Evolutionary conservation across 2,888 invertebrate species (phyloP).

Genomic region (Holacanthella duospinosa): DNA sequence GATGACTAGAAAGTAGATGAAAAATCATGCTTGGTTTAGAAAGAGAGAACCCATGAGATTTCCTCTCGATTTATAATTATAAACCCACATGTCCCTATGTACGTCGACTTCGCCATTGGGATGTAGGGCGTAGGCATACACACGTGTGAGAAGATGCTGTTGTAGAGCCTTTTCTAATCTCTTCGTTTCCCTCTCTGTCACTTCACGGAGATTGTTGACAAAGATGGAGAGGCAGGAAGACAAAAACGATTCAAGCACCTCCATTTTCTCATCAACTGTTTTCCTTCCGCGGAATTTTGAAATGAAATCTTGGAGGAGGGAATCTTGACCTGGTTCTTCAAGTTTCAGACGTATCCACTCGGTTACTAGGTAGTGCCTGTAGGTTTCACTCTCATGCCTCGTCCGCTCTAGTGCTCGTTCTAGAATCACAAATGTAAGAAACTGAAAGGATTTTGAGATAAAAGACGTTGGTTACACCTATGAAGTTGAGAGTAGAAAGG

Average conservation of each 20-base stretch:
- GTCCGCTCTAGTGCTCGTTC: conserved; percentile 50
- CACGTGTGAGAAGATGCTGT: conserved; percentile 75
- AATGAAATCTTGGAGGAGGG: conserved; percentile 61
- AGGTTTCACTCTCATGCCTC: conserved; percentile 59
- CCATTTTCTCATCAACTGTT: conserved; percentile 82
- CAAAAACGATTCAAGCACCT: conserved; percentile 73
- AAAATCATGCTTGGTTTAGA: background rate
- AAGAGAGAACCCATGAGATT: background rate
- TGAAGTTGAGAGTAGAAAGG: conserved; percentile 50
- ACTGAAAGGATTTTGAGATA: conserved; percentile 25
- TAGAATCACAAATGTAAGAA: too few species aligned
- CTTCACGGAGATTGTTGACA: conserved; percentile 29
- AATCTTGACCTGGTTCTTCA: conserved; percentile 56
- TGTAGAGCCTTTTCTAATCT: conserved; percentile 75
- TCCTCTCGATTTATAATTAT: background rate
- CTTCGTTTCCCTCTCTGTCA: conserved; percentile 50
- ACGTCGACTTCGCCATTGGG: conserved; percentile 95
- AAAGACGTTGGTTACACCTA: too few species aligned
- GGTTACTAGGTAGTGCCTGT: conserved; percentile 60
- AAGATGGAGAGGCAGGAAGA: conserved; percentile 43
- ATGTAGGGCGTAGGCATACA: conserved; percentile 86
- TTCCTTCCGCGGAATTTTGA: conserved; percentile 66
- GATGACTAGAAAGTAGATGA: too few species aligned
- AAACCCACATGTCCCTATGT: conserved; percentile 70
- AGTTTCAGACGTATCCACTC: conserved; percentile 70